A percentile compares a stretch with the other conserved stretches of the same genome.
These are phyloP conservation scores for Catharus ustulatus DNA, from an alignment of 2,797 vertebrate genomes.

Conservation along the genomic window DNA sequence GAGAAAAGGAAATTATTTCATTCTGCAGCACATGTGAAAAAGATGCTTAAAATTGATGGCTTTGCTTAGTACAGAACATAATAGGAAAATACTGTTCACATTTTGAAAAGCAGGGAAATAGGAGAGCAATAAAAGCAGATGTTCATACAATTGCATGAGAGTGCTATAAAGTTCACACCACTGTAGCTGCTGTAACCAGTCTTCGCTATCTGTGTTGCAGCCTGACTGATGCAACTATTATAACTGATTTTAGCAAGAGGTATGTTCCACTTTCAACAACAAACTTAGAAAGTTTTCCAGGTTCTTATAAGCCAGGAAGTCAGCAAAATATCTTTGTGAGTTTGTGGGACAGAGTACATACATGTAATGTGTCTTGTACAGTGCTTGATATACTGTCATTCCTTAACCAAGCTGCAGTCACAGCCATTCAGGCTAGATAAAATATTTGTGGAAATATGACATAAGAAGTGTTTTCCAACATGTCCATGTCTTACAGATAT, in stretches of 20 bases:
- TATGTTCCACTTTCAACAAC: not conserved
- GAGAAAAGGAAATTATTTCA: slow-evolving; percentile 70
- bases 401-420: not conserved
- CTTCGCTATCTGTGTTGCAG: not conserved
- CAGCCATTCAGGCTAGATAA: not conserved
- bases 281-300: not conserved
- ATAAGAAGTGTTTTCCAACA: not conserved
- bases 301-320: not conserved
- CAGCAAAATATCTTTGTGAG: not conserved
- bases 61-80: slow-evolving; percentile 58
- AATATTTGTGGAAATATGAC: not conserved
- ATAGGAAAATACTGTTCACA: slow-evolving; percentile 48
- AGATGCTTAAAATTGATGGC: slow-evolving; percentile 47
- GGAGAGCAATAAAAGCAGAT: slow-evolving; percentile 69
- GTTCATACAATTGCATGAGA: slow-evolving; percentile 47
- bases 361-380: not conserved
- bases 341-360: not conserved
- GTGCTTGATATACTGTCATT: not conserved
- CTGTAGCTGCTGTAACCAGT: not conserved
- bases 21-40: slow-evolving; percentile 50
- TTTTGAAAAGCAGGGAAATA: slow-evolving; percentile 58
- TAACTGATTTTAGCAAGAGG: not conserved
- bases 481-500: not conserved
- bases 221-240: not conserved
- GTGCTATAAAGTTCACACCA: not conserved